Conservation (phyloP, 2,797 vertebrate species). For the Psittacula derbiana region DNA sequence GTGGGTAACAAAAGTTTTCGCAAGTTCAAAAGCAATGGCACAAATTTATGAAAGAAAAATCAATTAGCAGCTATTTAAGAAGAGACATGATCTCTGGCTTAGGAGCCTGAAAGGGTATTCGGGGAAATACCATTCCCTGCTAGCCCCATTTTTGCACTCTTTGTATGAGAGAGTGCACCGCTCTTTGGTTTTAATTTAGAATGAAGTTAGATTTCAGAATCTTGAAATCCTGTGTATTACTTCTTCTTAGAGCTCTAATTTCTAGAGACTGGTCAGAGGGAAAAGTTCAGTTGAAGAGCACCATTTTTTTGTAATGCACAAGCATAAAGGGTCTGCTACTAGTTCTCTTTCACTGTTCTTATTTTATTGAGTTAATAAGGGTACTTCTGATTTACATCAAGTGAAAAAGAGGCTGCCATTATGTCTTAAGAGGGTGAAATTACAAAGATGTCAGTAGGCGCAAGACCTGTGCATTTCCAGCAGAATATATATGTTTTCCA, state of each 20-base stretch:
- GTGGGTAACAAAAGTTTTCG: neutral
- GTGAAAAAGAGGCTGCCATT: neutral
- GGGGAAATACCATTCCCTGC: neutral
- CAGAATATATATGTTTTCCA: neutral
- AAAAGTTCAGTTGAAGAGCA: neutral
- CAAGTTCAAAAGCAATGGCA: neutral
- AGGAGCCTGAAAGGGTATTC: neutral
- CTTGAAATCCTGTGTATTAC: neutral
- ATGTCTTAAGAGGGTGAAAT: neutral
- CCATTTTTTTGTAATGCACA: neutral
- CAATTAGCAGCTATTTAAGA: neutral
- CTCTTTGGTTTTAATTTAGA: neutral
- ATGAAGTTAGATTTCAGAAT: neutral
- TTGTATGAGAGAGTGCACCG: neutral
- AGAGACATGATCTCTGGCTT: neutral
- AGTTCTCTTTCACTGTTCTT: neutral
- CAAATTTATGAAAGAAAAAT: neutral
- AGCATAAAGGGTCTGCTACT: neutral
- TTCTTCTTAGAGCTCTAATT: neutral
- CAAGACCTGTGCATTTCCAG: neutral
- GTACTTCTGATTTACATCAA: neutral
- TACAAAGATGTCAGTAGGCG: neutral
- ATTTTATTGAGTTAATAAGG: neutral
- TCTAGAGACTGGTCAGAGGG: neutral
- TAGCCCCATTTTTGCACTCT: neutral